Percentiles rank a stretch among this genome's conserved stretches.
phyloP scores from a whole-genome alignment of 2,797 vertebrate genomes.

The Rhynchotus rufescens region DNA sequence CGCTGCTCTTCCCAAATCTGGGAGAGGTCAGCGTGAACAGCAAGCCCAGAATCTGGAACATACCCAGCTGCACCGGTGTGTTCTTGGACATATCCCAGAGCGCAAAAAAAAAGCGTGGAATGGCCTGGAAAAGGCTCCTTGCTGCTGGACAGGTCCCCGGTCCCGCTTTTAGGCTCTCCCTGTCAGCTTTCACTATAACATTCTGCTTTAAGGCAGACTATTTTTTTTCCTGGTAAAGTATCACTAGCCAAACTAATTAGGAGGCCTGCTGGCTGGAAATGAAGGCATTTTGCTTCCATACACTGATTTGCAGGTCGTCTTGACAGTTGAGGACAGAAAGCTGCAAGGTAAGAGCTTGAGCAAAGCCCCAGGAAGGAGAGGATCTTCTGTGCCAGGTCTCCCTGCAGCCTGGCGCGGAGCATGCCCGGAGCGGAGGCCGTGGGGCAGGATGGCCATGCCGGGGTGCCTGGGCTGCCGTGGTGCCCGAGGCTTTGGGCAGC shows the following conservation, averaged over 20 bases:
- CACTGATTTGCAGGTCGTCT: neutral
- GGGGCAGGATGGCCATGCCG: neutral
- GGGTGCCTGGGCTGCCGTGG: neutral
- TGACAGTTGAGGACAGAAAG: neutral
- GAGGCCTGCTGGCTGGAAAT: neutral
- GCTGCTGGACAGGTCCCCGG: neutral
- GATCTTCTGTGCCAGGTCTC: neutral
- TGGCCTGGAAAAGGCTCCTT: neutral
- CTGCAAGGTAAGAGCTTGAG: neutral
- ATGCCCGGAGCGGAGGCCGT: neutral
- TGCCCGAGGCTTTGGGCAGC: neutral
- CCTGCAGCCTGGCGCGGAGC: neutral
- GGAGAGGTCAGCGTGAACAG: neutral
- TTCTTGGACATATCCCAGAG: neutral
- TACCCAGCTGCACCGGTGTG: neutral
- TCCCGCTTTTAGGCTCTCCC: neutral
- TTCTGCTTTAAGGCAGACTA: neutral
- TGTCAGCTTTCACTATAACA: neutral
- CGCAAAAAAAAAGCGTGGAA: neutral
- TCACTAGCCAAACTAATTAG: neutral
- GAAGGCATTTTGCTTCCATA: neutral
- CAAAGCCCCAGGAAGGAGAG: neutral
- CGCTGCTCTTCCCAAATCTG: neutral
- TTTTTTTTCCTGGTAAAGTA: neutral
- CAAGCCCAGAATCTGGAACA: neutral